Base-by-base conservation (phyloP, 2,888 invertebrate species). In the Morinoia aosen region DNA sequence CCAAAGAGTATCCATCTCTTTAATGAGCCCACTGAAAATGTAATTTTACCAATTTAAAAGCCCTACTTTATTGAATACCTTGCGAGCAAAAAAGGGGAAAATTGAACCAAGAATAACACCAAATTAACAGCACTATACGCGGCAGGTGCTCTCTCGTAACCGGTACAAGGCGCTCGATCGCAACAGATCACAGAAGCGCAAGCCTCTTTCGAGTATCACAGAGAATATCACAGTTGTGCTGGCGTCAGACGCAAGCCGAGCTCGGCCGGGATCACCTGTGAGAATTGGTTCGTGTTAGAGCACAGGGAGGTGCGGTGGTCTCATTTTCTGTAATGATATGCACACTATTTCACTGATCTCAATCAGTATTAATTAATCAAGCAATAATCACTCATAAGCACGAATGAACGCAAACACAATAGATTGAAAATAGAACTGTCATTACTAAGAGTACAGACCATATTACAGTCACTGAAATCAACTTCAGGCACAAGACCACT, bases 331-430 rank as follows among this genome's bases (percentile, higher is more conserved):
- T 40, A 90, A 93, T 76, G 76, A 93, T 57, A 93, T 93, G 56
- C 93, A 57, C 93, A 93, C 57, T 93, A 93, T 93, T 93, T 93
- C 93, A 93, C 57, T 48, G 56, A 93, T 93, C 93, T 57, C 57
- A 93, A 90, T 76, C 76, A 76, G 76, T 33, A 76, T 76, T 76
- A 76, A 76, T 76, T 25, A 33, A 12, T 76, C 76, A 76, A 76
- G 19, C 90, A 90, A 90, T 12, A 90, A 90, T 90, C 90, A 90
- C 76, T 76, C 25, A 76, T 76, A 76, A 76, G 76, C 76, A 76
- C 25, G 76, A 76, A 76, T 76, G 76, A 76, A 76, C 76, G 19
- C 33, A 76, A 76, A 76, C 76, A 76, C 33, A 48, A 5, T 76
- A 33, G 19, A 76, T 19, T 33, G 19, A 33, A 76, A 76, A 33